Evolutionary conservation across 2,797 vertebrate species (phyloP).

Genomic region (Eulemur albifrons): DNA sequence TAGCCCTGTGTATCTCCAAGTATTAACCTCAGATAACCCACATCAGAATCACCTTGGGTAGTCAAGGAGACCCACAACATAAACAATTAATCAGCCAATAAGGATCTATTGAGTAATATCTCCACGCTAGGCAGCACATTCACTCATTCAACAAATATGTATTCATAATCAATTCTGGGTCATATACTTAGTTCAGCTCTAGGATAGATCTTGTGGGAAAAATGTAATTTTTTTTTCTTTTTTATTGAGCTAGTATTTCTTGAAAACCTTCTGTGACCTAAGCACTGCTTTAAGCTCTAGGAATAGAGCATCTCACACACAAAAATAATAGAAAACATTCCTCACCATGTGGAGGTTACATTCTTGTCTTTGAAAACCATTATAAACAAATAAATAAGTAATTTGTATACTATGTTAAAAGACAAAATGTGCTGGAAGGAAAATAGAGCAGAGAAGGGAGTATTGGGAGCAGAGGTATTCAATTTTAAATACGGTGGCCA

Average conservation of each 20-base stretch:
- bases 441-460: neutral
- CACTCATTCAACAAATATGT: neutral
- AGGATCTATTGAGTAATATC: neutral
- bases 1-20: neutral
- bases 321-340: neutral
- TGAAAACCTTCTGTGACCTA: neutral
- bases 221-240: neutral
- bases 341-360: neutral
- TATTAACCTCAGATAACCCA: neutral
- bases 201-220: neutral
- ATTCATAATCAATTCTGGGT: neutral
- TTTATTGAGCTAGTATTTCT: neutral
- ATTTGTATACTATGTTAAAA: accelerated
- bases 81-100: neutral
- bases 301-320: neutral
- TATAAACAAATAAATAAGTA: neutral
- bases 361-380: neutral
- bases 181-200: neutral
- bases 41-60: neutral
- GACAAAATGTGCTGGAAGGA: neutral
- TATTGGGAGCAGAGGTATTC: too few relatives aligned
- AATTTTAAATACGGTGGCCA: neutral
- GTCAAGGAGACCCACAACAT: neutral
- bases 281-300: neutral
- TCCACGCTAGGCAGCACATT: neutral